Conservation (phyloP, 2,888 invertebrate genomes). For the Seladonia tumulorum region DNA sequence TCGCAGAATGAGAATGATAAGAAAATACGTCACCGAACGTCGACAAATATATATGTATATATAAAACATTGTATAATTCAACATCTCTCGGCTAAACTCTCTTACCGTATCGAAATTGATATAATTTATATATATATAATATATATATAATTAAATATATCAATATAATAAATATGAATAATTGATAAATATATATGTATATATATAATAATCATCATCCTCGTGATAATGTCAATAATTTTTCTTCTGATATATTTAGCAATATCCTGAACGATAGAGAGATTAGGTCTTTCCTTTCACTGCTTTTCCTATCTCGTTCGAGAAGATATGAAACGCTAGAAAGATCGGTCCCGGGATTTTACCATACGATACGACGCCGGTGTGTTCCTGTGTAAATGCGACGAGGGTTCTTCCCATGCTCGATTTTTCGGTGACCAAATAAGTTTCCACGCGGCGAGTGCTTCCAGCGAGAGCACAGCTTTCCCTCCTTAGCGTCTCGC, state of each 20-base stretch:
- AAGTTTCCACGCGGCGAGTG: constrained; percentile 27
- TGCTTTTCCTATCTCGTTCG: constrained; percentile 53
- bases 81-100: constrained; percentile 66
- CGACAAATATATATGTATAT: constrained; percentile 57
- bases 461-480: background rate
- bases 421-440: constrained; percentile 41
- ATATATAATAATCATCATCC: constrained; percentile 48
- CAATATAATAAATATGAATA: constrained; percentile 75
- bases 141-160: constrained; percentile 71
- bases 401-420: constrained; percentile 42
- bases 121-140: constrained; percentile 48
- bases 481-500: background rate
- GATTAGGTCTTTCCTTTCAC: constrained; percentile 46
- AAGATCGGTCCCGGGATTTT: constrained; percentile 65
- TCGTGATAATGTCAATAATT: constrained; percentile 34
- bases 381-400: constrained; percentile 39
- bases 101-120: constrained; percentile 67
- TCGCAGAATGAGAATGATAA: constrained; percentile 63
- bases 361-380: constrained; percentile 31
- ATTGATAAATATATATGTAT: constrained; percentile 64
- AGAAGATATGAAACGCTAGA: constrained; percentile 59
- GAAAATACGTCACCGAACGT: constrained; percentile 62
- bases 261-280: constrained; percentile 66
- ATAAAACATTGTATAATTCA: constrained; percentile 69
- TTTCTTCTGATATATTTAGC: constrained; percentile 65